These are phyloP conservation scores for Penaeus vannamei DNA, from an alignment of 1,140 invertebrate genomes.

Conservation along the genomic window DNA sequence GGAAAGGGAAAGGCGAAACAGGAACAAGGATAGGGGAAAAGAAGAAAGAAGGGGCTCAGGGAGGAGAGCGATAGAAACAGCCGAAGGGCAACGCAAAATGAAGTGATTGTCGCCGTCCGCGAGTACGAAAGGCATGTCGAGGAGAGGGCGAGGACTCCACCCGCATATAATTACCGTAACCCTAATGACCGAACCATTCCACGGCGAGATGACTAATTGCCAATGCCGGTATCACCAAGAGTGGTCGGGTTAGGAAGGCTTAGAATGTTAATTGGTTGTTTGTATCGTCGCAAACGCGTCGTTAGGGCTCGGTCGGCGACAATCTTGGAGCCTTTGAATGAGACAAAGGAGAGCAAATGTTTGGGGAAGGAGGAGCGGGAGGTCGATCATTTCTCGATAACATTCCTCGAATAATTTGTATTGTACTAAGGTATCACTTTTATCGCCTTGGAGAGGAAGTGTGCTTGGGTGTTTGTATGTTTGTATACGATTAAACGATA, in stretches of 20 bases:
- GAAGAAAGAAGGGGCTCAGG: not conserved
- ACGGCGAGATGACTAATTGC: constrained; percentile 34
- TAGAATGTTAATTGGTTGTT: constrained; percentile 32
- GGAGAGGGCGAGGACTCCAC: not conserved
- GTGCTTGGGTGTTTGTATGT: no score
- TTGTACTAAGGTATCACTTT: no score
- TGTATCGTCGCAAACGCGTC: not conserved
- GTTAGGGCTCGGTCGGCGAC: not conserved
- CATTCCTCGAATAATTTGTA: no score
- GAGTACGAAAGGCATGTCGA: not conserved
- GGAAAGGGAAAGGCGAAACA: not conserved
- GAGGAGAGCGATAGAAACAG: not conserved
- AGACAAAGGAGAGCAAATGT: no score
- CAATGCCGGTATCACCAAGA: not conserved
- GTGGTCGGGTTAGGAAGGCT: not conserved
- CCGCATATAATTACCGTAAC: constrained; percentile 39
- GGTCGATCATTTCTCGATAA: no score
- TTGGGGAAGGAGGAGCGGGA: no score
- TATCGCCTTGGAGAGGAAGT: no score
- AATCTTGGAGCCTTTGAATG: no score
- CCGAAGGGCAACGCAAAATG: not conserved
- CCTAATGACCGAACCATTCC: constrained; percentile 42
- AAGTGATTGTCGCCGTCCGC: constrained; percentile 3
- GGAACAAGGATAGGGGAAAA: not conserved
- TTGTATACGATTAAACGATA: no score